phyloP scores from a whole-genome alignment of 1,140 invertebrate genomes.

The Atta cephalotes region DNA sequence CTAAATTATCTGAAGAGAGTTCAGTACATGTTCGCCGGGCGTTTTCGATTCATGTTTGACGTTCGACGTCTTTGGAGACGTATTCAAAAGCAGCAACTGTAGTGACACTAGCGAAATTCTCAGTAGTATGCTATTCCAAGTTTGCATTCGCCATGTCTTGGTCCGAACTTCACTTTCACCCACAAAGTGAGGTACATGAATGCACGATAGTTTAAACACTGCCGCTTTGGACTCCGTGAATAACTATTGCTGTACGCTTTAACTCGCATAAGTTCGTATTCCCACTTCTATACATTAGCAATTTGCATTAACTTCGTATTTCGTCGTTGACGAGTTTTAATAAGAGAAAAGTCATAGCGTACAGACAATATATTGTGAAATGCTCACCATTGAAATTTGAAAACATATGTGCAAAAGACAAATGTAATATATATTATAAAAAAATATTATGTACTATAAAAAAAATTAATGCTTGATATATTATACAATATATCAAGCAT shows the following conservation, averaged over 20 bases:
- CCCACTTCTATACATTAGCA: constrained; percentile 55
- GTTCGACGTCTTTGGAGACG: constrained; percentile 55
- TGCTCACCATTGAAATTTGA: neutral
- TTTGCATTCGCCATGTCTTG: constrained; percentile 50
- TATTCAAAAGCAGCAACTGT: constrained; percentile 55
- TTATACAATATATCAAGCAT: too few species aligned
- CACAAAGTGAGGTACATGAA: constrained; percentile 57
- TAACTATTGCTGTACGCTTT: constrained; percentile 50
- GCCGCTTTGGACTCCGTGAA: constrained; percentile 27
- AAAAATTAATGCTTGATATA: neutral
- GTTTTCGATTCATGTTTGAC: constrained; percentile 58
- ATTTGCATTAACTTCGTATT: constrained; percentile 48
- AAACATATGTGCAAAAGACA: neutral
- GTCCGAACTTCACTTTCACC: constrained; percentile 67
- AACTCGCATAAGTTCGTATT: constrained; percentile 55
- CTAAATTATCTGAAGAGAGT: constrained; percentile 44
- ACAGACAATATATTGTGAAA: neutral
- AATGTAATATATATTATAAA: neutral
- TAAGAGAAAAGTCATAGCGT: constrained; percentile 26
- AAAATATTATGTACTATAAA: neutral
- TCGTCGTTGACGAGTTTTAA: constrained; percentile 34
- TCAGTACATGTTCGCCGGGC: constrained; percentile 38
- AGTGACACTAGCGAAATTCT: constrained; percentile 62
- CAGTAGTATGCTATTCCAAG: constrained; percentile 43
- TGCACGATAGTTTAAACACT: constrained; percentile 61